Base-by-base conservation (phyloP, 2,888 invertebrate species). In the Epicampocera succincta region DNA sequence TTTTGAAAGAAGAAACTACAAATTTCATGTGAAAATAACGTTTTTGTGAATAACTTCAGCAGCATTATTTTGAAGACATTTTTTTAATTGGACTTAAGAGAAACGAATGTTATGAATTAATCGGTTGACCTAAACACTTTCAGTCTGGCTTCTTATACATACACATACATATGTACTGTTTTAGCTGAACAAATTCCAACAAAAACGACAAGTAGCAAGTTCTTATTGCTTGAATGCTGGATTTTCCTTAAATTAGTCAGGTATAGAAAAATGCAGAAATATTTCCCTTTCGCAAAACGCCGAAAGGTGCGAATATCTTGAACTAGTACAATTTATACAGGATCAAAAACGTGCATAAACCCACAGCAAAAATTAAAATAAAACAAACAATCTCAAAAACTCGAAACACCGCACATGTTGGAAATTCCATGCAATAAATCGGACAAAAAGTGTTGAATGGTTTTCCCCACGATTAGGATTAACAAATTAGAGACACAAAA, bases 381-480 rank as follows among this genome's bases (percentile, higher is more conserved):
- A 33, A 33, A 33, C 33, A 33, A 33, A 33, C 33, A 33, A 33
- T 33, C 33, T 8, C 8, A 9, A 33, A 33, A 6, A 33, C 33
- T 33, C 8, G 6, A 33, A 33, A 25, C 25, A 25, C 25, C 11
- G 38, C 6, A 12, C 12, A 17, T 56, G 56, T 38, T 46, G 61
- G 46, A 29, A 61, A 61, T 15, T 46, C 46, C 46, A 6, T 17
- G 2, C 21, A 29, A 29, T 46, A 17, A 29, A 15, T 46, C n/a
- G 5, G 11, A 8, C 25, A 13, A 17, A 46, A 5, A 50, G 63
- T 69, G 65, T 65, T 42, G 50, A 72, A 44, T 66, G 72, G 56
- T 58, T 63, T 72, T 73, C 46, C 63, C 61, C 38, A 44, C 50
- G 68, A 54, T 69, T 69, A 65, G 46, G 74, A 74, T 74, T 74